These are phyloP conservation scores for Synodontis membranacea DNA, from an alignment of 2,113 vertebrate species.

Conservation along the genomic window DNA sequence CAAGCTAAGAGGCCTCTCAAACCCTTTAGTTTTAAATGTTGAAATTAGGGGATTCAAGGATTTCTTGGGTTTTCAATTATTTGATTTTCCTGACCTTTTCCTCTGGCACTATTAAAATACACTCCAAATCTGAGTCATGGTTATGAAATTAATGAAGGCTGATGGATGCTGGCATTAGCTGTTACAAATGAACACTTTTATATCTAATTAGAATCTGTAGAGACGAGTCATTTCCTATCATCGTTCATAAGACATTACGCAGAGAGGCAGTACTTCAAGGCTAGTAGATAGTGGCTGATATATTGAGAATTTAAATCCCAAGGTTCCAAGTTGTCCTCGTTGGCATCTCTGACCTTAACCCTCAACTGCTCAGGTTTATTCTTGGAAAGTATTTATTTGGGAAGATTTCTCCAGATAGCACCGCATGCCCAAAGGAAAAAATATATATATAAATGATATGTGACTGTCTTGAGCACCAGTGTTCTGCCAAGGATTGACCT, in stretches of 20 bases:
- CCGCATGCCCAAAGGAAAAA: background rate
- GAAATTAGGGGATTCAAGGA: constrained; percentile 18
- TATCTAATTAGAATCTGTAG: background rate
- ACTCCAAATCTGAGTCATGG: constrained; percentile 1
- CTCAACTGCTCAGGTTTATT: background rate
- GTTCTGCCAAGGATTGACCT: background rate
- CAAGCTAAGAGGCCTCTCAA: background rate
- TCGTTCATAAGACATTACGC: background rate
- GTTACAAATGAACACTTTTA: background rate
- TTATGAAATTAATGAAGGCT: constrained; percentile 7
- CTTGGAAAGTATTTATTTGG: background rate
- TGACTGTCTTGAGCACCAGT: background rate
- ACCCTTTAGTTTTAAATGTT: background rate
- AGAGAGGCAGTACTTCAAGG: background rate
- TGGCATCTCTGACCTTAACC: background rate
- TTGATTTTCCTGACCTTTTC: constrained; percentile 23
- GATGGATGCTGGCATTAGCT: constrained; percentile 4
- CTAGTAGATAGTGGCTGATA: background rate
- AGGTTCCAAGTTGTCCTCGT: background rate
- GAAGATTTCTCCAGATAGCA: background rate
- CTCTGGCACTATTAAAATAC: constrained; percentile 18
- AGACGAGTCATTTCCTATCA: background rate
- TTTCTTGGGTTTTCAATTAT: background rate
- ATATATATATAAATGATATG: background rate
- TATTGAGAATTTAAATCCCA: background rate